Base-by-base conservation (phyloP, 1,140 invertebrate genomes). In the Pectinophora gossypiella region DNA sequence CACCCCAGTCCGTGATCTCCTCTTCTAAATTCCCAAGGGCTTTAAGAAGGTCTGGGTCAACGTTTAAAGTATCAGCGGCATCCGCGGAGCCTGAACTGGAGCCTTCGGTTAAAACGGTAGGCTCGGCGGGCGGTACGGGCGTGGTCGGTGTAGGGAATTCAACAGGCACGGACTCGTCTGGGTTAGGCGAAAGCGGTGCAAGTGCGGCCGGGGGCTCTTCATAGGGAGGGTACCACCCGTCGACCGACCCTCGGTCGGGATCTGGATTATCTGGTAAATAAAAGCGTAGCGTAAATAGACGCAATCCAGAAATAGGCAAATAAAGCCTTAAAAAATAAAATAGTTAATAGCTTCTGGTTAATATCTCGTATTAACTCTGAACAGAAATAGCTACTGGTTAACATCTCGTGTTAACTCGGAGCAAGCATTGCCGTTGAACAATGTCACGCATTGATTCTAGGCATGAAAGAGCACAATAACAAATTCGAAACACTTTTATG, bases 341-440 rank as follows among this genome's bases (percentile, higher is more conserved):
- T 32, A n/a, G n/a, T 40, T 40, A 40, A 40, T 40, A 40, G 13
- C 13, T 40, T 16, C 38, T 12, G 38, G 38, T 40, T 40, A 40
- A 40, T 40, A 40, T 40, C 38, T 2, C 13, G 38, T 40, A 40
- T 40, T 40, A 40, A 40, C 38, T 40, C 38, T 6, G 27, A 32
- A n/a, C 27, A 40, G 5, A 40, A 40, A 40, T 40, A 16, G 38
- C 38, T 19, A 40, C 15, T 40, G 38, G 38, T 15, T 19, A 40
- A 40, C 16, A 15, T 40, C 38, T 10, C 38, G 38, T 15, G 16
- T 40, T 19, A 40, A 15, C 38, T 40, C 38, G 38, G 15, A 19
- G 38, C 27, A 32, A 40, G n/a, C n/a, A 40, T 13, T 15, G 13
- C 15, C 16, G 7, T 19, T 15, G 10, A 13, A 13, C 1, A 27